These are phyloP conservation scores for Microplitis mediator DNA, from an alignment of 1,140 invertebrate genomes.

Conservation along the genomic window DNA sequence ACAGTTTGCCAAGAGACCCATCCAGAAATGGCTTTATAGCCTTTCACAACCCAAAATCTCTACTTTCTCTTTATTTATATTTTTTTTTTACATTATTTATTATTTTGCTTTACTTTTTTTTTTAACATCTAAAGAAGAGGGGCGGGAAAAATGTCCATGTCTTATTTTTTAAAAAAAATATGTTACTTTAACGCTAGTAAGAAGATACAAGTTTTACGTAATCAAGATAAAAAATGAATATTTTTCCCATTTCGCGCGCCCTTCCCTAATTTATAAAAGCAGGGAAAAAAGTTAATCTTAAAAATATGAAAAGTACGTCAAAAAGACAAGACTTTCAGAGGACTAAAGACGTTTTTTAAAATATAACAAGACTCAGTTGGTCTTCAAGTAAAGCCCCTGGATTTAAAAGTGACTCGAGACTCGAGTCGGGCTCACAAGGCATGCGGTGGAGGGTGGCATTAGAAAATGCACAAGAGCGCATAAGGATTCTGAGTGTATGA, in stretches of 20 bases:
- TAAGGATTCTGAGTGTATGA: constrained; percentile 11
- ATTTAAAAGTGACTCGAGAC: constrained; percentile 10
- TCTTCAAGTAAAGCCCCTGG: constrained; percentile 12
- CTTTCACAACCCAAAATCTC: too few species aligned
- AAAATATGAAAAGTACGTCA: background rate
- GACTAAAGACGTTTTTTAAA: background rate
- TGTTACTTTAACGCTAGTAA: too few species aligned
- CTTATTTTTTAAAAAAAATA: too few species aligned
- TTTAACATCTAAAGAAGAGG: too few species aligned
- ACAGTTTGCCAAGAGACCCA: constrained; percentile 18
- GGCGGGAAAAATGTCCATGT: too few species aligned
- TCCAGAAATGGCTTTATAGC: constrained; percentile 5
- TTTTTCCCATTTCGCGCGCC: too few species aligned
- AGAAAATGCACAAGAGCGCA: constrained; percentile 19
- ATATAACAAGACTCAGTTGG: background rate
- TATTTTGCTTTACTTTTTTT: background rate
- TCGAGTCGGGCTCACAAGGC: background rate
- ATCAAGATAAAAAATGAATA: too few species aligned
- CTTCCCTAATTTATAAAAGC: too few species aligned
- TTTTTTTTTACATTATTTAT: too few species aligned
- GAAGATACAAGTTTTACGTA: too few species aligned
- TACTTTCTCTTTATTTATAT: background rate
- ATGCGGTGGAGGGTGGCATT: constrained; percentile 16
- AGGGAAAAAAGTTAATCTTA: too few species aligned
- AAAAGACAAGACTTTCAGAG: too few species aligned